Evolutionary conservation across 2,888 invertebrate species (phyloP).

Genomic region (Pachliopta kotzebuea): DNA sequence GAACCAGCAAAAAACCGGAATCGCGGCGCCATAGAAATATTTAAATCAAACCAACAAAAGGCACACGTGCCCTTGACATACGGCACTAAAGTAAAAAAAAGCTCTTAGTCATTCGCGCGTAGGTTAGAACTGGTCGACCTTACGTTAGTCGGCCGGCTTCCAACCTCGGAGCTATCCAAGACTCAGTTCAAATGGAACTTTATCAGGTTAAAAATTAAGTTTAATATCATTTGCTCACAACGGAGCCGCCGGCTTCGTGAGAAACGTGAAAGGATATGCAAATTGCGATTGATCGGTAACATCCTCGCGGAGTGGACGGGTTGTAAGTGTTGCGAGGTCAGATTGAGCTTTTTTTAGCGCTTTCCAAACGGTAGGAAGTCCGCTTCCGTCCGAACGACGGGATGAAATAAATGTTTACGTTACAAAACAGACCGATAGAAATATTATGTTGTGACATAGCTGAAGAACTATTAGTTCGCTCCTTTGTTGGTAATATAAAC

Average conservation of each 20-base stretch:
- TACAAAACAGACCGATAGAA: background rate
- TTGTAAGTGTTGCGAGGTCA: conserved; percentile 6
- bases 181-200: conserved; percentile 5
- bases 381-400: conserved; percentile 7
- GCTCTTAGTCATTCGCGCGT: conserved; percentile 26
- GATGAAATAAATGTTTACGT: background rate
- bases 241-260: conserved; percentile 34
- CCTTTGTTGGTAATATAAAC: too few relatives aligned
- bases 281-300: conserved; percentile 55
- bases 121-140: conserved; percentile 30
- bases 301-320: conserved; percentile 41
- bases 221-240: background rate
- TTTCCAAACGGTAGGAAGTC: conserved; percentile 22
- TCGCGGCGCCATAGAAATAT: conserved; percentile 27
- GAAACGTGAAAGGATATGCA: conserved; percentile 41
- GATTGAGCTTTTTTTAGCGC: conserved; percentile 7
- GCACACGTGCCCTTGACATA: conserved; percentile 39
- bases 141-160: conserved; percentile 3
- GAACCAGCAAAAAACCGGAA: background rate
- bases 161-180: background rate
- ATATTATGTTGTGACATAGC: background rate
- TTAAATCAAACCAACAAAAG: conserved; percentile 31
- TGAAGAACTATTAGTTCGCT: too few relatives aligned
- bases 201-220: conserved; percentile 4
- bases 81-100: conserved; percentile 41